Conservation (phyloP, 2,797 vertebrate genomes). For the Microtus agrestis region DNA sequence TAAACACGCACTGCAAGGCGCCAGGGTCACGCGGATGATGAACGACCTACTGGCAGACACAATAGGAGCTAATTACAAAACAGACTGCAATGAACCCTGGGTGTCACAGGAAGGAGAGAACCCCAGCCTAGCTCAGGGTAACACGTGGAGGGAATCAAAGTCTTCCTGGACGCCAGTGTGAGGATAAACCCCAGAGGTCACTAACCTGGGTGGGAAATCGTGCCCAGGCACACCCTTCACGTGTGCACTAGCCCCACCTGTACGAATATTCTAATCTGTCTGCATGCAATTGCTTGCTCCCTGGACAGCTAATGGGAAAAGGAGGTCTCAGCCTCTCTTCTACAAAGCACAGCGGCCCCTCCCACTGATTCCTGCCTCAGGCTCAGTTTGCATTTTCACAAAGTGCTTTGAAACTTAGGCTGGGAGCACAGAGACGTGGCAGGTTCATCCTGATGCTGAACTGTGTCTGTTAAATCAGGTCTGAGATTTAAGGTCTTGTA, state of each 20-base stretch:
- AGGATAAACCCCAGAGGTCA: background rate
- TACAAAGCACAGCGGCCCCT: background rate
- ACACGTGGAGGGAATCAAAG: background rate
- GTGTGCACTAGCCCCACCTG: accelerated
- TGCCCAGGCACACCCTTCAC: background rate
- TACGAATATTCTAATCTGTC: background rate
- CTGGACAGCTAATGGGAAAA: background rate
- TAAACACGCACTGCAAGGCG: background rate
- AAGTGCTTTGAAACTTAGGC: background rate
- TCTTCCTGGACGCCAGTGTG: background rate
- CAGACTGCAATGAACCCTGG: background rate
- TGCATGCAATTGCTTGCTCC: background rate
- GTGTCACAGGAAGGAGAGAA: background rate
- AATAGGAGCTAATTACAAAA: background rate
- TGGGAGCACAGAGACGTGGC: accelerated
- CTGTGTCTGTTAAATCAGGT: background rate
- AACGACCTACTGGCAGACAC: background rate
- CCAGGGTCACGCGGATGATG: background rate
- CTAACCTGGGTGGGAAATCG: background rate
- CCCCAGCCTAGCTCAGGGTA: background rate
- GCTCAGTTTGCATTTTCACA: background rate
- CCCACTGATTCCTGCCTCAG: background rate
- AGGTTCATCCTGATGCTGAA: background rate
- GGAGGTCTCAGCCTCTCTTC: background rate
- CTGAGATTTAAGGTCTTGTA: background rate